phyloP scores from a whole-genome alignment of 2,888 invertebrate species.

The Sesia apiformis region DNA sequence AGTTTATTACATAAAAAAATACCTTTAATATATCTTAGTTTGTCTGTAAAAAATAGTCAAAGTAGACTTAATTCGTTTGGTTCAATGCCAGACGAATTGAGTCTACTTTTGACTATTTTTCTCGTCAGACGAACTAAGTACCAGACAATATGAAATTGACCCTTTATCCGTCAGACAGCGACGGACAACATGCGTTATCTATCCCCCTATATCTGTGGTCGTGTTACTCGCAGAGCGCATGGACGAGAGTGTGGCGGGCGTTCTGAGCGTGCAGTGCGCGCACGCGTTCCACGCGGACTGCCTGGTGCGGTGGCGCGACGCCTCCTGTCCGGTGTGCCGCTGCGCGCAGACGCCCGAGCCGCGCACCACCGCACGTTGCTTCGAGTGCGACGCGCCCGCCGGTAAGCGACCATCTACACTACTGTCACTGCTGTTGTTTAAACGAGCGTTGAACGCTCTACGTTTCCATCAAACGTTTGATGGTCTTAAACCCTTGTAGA shows the following conservation, averaged over 20 bases:
- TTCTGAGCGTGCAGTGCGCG: constrained; percentile 97
- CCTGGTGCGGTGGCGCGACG: constrained; percentile 96
- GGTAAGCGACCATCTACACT: background rate
- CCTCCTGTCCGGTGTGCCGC: constrained; percentile 98
- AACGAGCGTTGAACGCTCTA: background rate
- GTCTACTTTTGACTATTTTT: no score
- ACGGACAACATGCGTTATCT: no score
- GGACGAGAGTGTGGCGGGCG: constrained; percentile 99
- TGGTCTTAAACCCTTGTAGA: no score
- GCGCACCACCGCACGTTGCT: constrained; percentile 80
- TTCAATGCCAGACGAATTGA: background rate
- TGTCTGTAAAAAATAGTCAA: background rate
- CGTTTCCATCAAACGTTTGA: no score
- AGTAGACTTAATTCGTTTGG: background rate
- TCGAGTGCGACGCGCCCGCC: constrained; percentile 73
- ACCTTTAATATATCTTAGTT: background rate
- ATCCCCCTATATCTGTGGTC: background rate
- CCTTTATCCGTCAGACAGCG: background rate
- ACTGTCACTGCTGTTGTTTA: background rate
- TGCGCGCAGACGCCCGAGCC: constrained; percentile 90
- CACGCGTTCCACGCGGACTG: constrained; percentile 98
- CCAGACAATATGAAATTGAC: background rate
- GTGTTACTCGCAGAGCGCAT: constrained; percentile 80
- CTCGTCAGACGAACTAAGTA: background rate
- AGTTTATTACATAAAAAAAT: no score